Conservation (phyloP, 1,140 invertebrate genomes). For the Pectinophora gossypiella region DNA sequence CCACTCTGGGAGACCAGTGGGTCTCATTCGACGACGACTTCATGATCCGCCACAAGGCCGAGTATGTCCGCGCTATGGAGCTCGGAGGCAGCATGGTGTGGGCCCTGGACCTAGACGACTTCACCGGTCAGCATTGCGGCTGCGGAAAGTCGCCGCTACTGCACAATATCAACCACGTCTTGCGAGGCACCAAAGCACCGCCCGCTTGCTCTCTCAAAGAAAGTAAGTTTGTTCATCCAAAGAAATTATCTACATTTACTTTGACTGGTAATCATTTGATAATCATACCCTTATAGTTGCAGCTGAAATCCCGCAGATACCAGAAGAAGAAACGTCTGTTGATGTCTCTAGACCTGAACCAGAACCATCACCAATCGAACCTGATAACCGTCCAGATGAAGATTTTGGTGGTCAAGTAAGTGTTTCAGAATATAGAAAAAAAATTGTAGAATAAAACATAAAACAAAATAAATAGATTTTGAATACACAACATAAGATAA, state of each 20-base stretch:
- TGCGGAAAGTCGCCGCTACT: constrained; percentile 89
- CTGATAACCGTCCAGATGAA: too few relatives aligned
- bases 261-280: not conserved
- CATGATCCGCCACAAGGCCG: constrained; percentile 83
- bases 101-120: constrained; percentile 86
- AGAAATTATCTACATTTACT: not conserved
- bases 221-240: constrained; percentile 31
- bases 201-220: constrained; percentile 54
- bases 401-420: too few relatives aligned
- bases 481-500: too few relatives aligned
- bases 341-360: not conserved
- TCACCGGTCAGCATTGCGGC: constrained; percentile 81
- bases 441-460: too few relatives aligned
- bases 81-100: constrained; percentile 92
- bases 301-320: not conserved
- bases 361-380: not conserved
- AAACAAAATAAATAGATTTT: too few relatives aligned
- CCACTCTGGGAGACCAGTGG: constrained; percentile 86
- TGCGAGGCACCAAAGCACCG: constrained; percentile 68
- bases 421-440: too few relatives aligned
- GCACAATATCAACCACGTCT: constrained; percentile 78
- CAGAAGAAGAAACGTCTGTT: not conserved
- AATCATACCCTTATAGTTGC: not conserved
- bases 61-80: constrained; percentile 84
- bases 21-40: constrained; percentile 89